Base-by-base conservation (phyloP, 2,797 vertebrate genomes). In the Cynodonichthys magdalenae region DNA sequence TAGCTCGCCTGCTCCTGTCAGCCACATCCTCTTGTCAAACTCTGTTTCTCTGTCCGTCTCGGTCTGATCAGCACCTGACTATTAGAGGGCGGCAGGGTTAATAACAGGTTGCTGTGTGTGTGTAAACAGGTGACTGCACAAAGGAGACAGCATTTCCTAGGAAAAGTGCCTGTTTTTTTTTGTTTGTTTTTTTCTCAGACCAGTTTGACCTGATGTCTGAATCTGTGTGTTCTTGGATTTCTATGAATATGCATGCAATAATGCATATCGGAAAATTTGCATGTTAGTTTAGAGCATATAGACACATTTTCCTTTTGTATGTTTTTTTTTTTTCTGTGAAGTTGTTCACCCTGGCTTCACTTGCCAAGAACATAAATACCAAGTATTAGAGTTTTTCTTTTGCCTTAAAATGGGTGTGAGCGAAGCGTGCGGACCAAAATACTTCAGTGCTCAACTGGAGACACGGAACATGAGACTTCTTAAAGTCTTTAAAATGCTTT, bases 61-160 rank as follows among this genome's bases (percentile, higher is more conserved):
- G 87, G 72, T 61, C 71, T 63, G 74, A 84, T 74, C 78, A 85
- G 84, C 76, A 92, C 87, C 88, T 92, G 89, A 77, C 90, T 89
- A 92, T 94, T 93, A 92, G 77, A 84, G 83, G 81, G 79, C 61
- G 52, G 75, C 87, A 2, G 24, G 70, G 82, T 86, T 92, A 91
- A 93, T 90, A 89, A 94, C 87, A 90, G 85, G 89, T 88, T 85
- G 44, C 79, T 53, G 53, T 18, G 77, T 51, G 65, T 61, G 63
- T 65, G 75, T 47, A 61, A 19, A 71, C 71, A 83, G 77, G 81
- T 71, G 82, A 87, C 82, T 72, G 85, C 53, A 27, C 53, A 81
- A 82, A 88, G 79, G 69, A 93, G 81, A 86, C 71, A 88, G 76
- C 57, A 61, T 79, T 81, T 81, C 66, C 53, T 68, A 74, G 74